phyloP scores from a whole-genome alignment of 2,113 vertebrate species.

The Anarrhichthys ocellatus region DNA sequence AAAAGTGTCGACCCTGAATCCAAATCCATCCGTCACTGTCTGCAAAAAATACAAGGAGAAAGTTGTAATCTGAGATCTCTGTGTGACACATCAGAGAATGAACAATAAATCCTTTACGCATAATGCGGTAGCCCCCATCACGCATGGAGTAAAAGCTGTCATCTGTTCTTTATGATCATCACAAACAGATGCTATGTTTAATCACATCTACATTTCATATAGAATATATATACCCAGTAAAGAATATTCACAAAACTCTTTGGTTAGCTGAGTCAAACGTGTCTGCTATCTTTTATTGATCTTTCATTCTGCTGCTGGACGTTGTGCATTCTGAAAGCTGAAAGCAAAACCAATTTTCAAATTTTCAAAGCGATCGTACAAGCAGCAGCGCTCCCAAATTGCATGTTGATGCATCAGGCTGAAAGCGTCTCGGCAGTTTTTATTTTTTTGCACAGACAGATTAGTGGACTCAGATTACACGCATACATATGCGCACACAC shows the following conservation, averaged over 20 bases:
- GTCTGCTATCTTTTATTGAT: slow-evolving; percentile 36
- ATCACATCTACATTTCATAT: slow-evolving; percentile 15
- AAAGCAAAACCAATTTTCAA: slow-evolving; percentile 18
- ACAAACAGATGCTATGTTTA: slow-evolving; percentile 24
- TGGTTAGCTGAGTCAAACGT: neutral
- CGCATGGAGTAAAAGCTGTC: neutral
- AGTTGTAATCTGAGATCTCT: slow-evolving; percentile 30
- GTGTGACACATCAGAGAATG: slow-evolving; percentile 22
- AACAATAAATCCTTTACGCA: slow-evolving; percentile 21
- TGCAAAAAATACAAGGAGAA: slow-evolving; percentile 14
- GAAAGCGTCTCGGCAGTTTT: slow-evolving; percentile 33
- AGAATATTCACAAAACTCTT: neutral
- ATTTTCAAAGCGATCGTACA: slow-evolving; percentile 3
- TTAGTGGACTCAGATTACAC: slow-evolving; percentile 70
- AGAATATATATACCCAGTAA: no score
- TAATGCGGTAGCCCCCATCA: neutral
- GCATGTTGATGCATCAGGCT: slow-evolving; percentile 45
- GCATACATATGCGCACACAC: slow-evolving; percentile 35
- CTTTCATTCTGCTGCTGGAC: neutral
- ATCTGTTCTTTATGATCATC: slow-evolving; percentile 36
- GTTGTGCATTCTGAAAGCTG: slow-evolving; percentile 15
- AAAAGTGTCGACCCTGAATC: neutral
- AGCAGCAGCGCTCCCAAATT: slow-evolving; percentile 7
- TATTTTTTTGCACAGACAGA: slow-evolving; percentile 45
- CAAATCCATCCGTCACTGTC: neutral